Evolutionary conservation across 2,113 vertebrate genomes (phyloP), one percentile per base, ranked within the genome.

Genomic region (Tupaia tana): DNA sequence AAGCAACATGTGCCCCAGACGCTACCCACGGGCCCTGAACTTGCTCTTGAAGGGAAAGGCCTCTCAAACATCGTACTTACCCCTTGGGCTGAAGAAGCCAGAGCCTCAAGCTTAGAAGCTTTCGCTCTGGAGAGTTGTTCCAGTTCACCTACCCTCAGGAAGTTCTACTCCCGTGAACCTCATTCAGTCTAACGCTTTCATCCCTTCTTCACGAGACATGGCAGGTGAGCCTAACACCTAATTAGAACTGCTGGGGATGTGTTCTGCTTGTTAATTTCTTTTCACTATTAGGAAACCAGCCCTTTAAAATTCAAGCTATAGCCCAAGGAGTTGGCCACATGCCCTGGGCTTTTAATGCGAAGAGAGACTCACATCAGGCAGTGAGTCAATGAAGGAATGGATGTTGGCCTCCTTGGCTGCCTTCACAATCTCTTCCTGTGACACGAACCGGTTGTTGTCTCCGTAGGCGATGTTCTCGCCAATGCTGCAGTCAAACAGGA

Each of bases 381-480:
- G 98, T 0, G 97, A 95, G 0, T 99, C 98, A 7, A 99, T 99
- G 94, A 99, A 99, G 69, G 95, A 98, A 94, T 99, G 99, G 79
- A 99, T 99, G 96, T 99, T 99, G 95, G 99, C 99, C 1, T 98
- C 98, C 97, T 98, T 99, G 59, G 99, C 99, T 0, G 99, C 99
- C 0, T 22, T 96, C 54, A 98, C 87, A 0, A 99, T 99, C 97
- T 99, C 99, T 25, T 99, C 99, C 24, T 98, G 97, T 2, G 98
- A 75, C 24, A 99, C 99, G 0, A 82, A 29, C 75, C 99, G 98
- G 93, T 98, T 99, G 98, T 99, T 99, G 98, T 99, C 99, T 61
- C 99, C 99, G 0, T 99, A 99, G 1, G 99, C 99, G 0, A 99
- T 99, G 97, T 99, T 99, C 90, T 99, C 99, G 0, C 98, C 98